Conservation (phyloP, 2,797 vertebrate species). For the Brachyrhaphis roseni region DNA sequence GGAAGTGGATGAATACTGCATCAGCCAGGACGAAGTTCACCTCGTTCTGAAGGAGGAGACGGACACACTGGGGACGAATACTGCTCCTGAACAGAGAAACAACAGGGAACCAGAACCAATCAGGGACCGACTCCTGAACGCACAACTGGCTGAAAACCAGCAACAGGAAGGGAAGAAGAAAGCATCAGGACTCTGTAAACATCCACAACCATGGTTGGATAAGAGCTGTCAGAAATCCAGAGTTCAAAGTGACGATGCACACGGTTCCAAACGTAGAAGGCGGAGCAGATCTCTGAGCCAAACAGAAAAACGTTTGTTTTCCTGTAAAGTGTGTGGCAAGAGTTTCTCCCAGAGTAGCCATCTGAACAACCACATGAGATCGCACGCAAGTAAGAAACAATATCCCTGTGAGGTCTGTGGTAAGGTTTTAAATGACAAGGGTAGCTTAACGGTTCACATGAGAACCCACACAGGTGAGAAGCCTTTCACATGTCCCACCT, state of each 20-base stretch:
- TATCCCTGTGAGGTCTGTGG: background rate
- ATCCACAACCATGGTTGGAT: background rate
- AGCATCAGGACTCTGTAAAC: background rate
- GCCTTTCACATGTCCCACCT: constrained; percentile 8
- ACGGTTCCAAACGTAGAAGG: background rate
- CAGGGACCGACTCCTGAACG: background rate
- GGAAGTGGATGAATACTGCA: background rate
- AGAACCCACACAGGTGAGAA: constrained; percentile 16
- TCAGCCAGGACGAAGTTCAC: background rate
- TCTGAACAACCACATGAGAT: constrained; percentile 11
- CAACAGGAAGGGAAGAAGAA: background rate
- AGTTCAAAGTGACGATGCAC: background rate
- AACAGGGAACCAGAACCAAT: background rate
- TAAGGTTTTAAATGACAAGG: constrained; percentile 10
- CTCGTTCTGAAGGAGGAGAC: background rate
- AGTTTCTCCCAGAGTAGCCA: constrained; percentile 1
- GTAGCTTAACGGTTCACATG: constrained; percentile 8
- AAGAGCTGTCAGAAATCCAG: background rate
- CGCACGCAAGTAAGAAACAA: background rate
- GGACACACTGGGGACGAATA: background rate
- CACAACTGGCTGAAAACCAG: background rate
- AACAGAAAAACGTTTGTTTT: background rate
- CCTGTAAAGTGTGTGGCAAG: constrained; percentile 11
- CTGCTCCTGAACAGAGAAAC: background rate
- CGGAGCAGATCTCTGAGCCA: background rate